Evolutionary conservation across 2,888 invertebrate species (phyloP).

Genomic region (Dendrolimus pini): DNA sequence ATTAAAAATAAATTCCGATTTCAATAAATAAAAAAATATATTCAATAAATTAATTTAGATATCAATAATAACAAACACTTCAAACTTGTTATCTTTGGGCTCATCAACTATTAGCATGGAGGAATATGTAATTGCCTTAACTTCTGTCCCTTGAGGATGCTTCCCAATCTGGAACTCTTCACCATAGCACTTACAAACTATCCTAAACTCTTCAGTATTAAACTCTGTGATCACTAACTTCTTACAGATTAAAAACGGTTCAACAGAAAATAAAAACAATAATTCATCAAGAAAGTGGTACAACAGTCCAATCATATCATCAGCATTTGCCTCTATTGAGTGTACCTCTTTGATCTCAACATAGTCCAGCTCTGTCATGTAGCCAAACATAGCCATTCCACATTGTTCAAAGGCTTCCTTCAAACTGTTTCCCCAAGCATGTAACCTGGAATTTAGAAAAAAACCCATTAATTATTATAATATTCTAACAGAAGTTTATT

Average conservation of each 20-base stretch:
- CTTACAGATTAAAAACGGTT: constrained; percentile 91
- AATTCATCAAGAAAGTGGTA: constrained; percentile 97
- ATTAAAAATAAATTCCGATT: not conserved
- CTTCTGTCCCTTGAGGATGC: constrained; percentile 98
- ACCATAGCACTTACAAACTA: constrained; percentile 90
- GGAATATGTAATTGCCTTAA: constrained; percentile 99
- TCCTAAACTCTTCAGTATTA: constrained; percentile 87
- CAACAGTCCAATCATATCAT: constrained; percentile 91
- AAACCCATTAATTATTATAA: not conserved
- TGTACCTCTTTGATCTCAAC: constrained; percentile 88
- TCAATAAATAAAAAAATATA: constrained; percentile 1
- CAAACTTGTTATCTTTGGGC: constrained; percentile 82
- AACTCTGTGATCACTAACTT: constrained; percentile 93
- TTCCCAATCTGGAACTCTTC: constrained; percentile 95
- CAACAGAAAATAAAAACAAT: constrained; percentile 93
- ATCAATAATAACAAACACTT: constrained; percentile 98
- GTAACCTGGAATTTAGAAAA: constrained; percentile 78
- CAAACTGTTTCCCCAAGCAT: constrained; percentile 93
- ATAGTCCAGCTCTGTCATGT: constrained; percentile 94
- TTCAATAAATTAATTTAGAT: constrained; percentile 73
- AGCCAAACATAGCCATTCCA: constrained; percentile 97
- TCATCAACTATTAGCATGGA: constrained; percentile 95
- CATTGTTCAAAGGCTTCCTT: constrained; percentile 96
- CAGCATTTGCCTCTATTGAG: constrained; percentile 91
- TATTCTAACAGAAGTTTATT: too few relatives aligned